Percentiles rank a stretch among this genome's conserved stretches.
Conservation (phyloP, 2,888 invertebrate genomes). For the Drosophila phalerata region DNA sequence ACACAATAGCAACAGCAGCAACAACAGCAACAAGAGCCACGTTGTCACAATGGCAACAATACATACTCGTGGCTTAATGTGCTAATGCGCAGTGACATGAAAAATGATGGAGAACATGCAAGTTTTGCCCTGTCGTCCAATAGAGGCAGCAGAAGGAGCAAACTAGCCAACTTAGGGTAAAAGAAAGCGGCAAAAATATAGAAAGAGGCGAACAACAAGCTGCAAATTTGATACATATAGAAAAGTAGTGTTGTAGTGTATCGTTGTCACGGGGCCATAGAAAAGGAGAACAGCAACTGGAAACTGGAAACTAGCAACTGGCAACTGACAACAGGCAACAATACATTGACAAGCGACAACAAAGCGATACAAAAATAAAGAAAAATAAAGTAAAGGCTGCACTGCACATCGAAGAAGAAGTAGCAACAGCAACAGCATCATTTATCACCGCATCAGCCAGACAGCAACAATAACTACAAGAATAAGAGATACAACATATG, state of each 20-base stretch:
- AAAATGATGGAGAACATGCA: slow-evolving; percentile 79
- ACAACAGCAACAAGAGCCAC: slow-evolving; percentile 27
- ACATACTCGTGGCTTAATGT: slow-evolving; percentile 73
- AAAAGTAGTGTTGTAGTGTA: slow-evolving; percentile 26
- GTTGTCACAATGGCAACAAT: slow-evolving; percentile 45
- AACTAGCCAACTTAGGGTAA: slow-evolving; percentile 56
- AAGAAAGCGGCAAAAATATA: slow-evolving; percentile 18
- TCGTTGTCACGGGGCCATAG: slow-evolving; percentile 15
- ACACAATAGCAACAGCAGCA: slow-evolving; percentile 46
- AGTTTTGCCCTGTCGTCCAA: slow-evolving; percentile 53
- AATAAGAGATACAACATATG: slow-evolving; percentile 49
- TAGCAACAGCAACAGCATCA: slow-evolving; percentile 57
- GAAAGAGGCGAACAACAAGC: slow-evolving; percentile 60
- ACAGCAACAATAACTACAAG: slow-evolving; percentile 42
- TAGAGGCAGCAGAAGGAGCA: slow-evolving; percentile 29
- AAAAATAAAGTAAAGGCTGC: slow-evolving; percentile 29
- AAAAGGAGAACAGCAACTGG: slow-evolving; percentile 15
- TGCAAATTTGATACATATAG: slow-evolving; percentile 64
- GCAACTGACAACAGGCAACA: slow-evolving; percentile 22
- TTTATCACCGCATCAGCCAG: slow-evolving; percentile 75
- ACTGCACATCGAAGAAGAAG: slow-evolving; percentile 55
- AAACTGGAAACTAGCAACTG: slow-evolving; percentile 8
- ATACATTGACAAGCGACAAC: slow-evolving; percentile 70
- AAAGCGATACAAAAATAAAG: slow-evolving; percentile 25
- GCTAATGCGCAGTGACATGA: slow-evolving; percentile 79